These are phyloP conservation scores for Podotricha telesiphe DNA, from an alignment of 2,888 invertebrate genomes.

Conservation along the genomic window DNA sequence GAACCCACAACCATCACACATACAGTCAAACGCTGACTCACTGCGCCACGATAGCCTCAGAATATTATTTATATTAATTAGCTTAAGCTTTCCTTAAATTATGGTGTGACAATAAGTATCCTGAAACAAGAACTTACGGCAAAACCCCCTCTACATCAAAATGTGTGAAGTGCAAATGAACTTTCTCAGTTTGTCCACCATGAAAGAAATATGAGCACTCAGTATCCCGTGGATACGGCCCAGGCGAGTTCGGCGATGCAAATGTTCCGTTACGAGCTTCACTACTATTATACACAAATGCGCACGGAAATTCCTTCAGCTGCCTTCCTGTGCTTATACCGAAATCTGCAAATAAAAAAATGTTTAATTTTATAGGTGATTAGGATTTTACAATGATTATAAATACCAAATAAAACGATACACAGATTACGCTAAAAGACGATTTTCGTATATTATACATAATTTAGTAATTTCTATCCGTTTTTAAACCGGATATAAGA, in stretches of 20 bases:
- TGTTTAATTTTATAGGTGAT: no score
- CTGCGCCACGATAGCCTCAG: no score
- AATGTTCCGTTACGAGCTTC: slow-evolving; percentile 91
- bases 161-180: slow-evolving; percentile 93
- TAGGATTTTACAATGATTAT: no score
- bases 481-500: neutral
- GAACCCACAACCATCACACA: no score
- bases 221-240: slow-evolving; percentile 93
- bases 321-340: slow-evolving; percentile 93
- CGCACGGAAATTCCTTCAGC: slow-evolving; percentile 90
- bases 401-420: no score
- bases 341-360: slow-evolving; percentile 86
- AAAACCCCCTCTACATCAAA: slow-evolving; percentile 97
- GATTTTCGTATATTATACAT: no score
- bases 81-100: no score
- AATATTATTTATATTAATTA: no score
- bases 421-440: no score
- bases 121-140: slow-evolving; percentile 88
- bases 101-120: neutral
- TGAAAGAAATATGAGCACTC: slow-evolving; percentile 96
- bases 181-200: slow-evolving; percentile 89
- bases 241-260: slow-evolving; percentile 95
- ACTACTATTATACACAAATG: slow-evolving; percentile 94
- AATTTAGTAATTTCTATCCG: no score
- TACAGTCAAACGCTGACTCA: no score